phyloP scores from a whole-genome alignment of 1,140 invertebrate species.

The Drosophila novamexicana region DNA sequence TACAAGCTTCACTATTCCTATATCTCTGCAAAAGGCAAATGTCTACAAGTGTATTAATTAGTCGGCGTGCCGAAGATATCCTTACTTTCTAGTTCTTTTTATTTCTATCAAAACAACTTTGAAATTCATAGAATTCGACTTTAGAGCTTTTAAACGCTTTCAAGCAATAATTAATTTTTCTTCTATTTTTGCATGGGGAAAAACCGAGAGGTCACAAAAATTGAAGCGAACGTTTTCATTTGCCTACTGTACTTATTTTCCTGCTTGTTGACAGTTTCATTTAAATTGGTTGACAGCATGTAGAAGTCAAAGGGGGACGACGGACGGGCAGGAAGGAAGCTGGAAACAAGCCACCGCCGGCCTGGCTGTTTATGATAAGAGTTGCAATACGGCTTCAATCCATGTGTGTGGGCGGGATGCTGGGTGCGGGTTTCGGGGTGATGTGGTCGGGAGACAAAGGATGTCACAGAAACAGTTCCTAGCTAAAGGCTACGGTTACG shows the following conservation, averaged over 20 bases:
- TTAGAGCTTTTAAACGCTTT: no score
- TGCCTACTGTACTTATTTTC: slow-evolving; percentile 5
- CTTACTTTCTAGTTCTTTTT: no score
- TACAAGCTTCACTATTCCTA: no score
- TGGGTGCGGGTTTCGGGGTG: not conserved
- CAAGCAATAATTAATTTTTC: no score
- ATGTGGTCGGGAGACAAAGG: not conserved
- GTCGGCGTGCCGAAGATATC: no score
- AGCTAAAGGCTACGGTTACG: not conserved
- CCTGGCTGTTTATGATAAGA: slow-evolving; percentile 14
- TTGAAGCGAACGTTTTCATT: not conserved
- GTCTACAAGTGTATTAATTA: no score
- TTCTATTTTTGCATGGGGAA: no score
- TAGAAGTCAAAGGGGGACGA: not conserved
- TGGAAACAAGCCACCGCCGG: slow-evolving; percentile 4
- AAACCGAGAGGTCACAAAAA: no score
- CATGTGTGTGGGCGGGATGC: not conserved
- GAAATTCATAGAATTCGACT: not conserved
- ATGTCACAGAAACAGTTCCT: slow-evolving; percentile 23
- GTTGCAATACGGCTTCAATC: not conserved
- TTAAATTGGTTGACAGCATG: slow-evolving; percentile 39
- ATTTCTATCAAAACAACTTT: not conserved
- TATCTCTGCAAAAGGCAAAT: no score
- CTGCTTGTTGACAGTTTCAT: slow-evolving; percentile 62
- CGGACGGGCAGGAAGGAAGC: slow-evolving; percentile 13